These are phyloP conservation scores for Noctua janthe DNA, from an alignment of 2,888 invertebrate genomes.

Conservation along the genomic window DNA sequence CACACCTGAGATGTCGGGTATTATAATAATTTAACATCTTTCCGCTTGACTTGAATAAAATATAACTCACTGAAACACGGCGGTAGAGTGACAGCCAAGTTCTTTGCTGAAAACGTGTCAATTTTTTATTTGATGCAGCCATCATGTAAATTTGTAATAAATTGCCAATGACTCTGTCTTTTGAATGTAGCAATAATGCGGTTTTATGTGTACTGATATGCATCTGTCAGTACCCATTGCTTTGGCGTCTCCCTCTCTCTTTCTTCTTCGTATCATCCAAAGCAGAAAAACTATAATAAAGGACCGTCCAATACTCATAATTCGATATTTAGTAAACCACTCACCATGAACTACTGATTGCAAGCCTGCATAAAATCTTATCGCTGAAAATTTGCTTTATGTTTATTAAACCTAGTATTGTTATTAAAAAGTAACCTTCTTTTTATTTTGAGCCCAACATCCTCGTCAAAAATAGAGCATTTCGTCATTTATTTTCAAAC, in stretches of 20 bases:
- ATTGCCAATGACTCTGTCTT: not conserved
- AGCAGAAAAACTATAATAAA: not conserved
- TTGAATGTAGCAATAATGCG: not conserved
- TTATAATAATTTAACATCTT: constrained; percentile 76
- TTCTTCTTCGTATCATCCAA: not conserved
- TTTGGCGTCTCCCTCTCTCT: not conserved
- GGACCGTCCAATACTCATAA: not conserved
- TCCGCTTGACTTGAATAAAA: constrained; percentile 71
- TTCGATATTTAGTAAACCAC: not conserved
- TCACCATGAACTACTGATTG: not conserved
- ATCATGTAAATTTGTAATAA: not conserved
- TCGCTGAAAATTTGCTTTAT: not conserved
- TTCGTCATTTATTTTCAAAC: constrained; percentile 14
- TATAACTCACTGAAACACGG: constrained; percentile 62
- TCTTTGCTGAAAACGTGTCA: not conserved
- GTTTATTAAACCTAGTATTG: not conserved
- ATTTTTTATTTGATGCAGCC: not conserved
- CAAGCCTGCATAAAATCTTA: not conserved
- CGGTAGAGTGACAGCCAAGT: constrained; percentile 43
- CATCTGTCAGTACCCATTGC: not conserved
- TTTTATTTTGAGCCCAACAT: not conserved
- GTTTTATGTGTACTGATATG: not conserved
- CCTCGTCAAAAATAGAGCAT: not conserved
- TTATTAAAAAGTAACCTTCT: not conserved
- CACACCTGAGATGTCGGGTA: constrained; percentile 78